Evolutionary conservation across 1,140 invertebrate genomes (phyloP).

Genomic region (Trachymyrmex cornetzi): DNA sequence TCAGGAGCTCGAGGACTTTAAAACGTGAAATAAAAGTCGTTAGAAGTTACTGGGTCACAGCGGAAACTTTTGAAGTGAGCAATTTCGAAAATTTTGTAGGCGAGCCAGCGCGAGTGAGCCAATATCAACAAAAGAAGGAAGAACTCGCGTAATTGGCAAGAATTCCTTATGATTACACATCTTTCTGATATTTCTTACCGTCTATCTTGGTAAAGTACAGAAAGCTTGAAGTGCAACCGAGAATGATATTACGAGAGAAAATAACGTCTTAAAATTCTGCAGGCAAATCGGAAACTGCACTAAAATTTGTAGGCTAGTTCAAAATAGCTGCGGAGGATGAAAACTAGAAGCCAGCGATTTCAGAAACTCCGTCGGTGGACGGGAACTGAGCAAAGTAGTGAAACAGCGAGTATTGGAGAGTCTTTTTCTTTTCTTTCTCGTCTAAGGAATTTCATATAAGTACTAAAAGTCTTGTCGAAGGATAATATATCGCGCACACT

Average conservation of each 20-base stretch:
- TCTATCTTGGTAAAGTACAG: conserved; percentile 49
- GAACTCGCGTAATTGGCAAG: conserved; percentile 57
- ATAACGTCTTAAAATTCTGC: conserved; percentile 44
- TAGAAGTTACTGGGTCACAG: conserved; percentile 60
- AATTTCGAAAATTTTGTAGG: conserved; percentile 63
- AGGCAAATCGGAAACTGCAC: conserved; percentile 45
- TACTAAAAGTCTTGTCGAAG: conserved; percentile 16
- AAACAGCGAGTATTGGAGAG: conserved; percentile 6
- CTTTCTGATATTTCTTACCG: conserved; percentile 42
- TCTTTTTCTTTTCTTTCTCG: conserved; percentile 6
- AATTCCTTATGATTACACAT: conserved; percentile 63
- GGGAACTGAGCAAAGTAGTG: conserved; percentile 18
- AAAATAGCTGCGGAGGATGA: conserved; percentile 34
- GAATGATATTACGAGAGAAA: conserved; percentile 13
- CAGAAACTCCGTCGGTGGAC: not conserved
- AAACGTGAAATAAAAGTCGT: conserved; percentile 63
- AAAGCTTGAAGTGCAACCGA: conserved; percentile 28
- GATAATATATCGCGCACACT: conserved; percentile 31
- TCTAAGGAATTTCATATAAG: conserved; percentile 50
- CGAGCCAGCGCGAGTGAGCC: conserved; percentile 51
- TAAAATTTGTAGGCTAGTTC: conserved; percentile 27
- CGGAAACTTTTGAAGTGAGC: conserved; percentile 57
- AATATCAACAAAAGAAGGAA: conserved; percentile 61
- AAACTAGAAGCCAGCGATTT: conserved; percentile 48
- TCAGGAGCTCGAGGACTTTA: conserved; percentile 55